These are phyloP conservation scores for Trachelipus rathkii DNA, from an alignment of 1,140 invertebrate genomes.

Conservation along the genomic window DNA sequence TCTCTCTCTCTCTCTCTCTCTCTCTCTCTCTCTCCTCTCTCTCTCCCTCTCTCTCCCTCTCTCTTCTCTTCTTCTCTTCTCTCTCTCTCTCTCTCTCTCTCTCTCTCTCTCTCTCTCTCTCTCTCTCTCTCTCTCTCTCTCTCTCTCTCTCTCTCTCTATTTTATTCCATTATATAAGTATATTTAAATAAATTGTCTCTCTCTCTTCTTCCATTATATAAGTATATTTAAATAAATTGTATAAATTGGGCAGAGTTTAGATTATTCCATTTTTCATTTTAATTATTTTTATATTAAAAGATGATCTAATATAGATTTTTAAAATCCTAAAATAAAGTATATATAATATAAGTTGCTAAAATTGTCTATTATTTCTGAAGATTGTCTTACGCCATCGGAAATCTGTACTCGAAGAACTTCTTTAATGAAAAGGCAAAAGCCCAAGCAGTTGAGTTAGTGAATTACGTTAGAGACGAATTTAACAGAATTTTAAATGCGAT, in stretches of 20 bases:
- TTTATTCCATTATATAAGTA: too few species aligned
- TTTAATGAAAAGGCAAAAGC: slow-evolving; percentile 46
- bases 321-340: too few species aligned
- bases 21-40: not conserved
- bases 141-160: too few species aligned
- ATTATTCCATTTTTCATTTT: not conserved
- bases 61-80: too few species aligned
- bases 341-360: too few species aligned
- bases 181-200: too few species aligned
- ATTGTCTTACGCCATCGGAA: slow-evolving; percentile 45
- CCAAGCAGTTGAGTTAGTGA: slow-evolving; percentile 46
- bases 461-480: slow-evolving; percentile 45
- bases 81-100: too few species aligned
- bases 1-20: not conserved
- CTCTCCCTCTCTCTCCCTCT: not conserved
- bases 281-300: too few species aligned
- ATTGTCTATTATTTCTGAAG: slow-evolving; percentile 20
- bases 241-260: not conserved
- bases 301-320: too few species aligned
- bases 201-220: too few species aligned
- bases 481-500: slow-evolving; percentile 42
- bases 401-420: slow-evolving; percentile 46
- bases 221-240: not conserved
- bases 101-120: too few species aligned
- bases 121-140: too few species aligned